Evolutionary conservation across 2,797 vertebrate genomes (phyloP).

Genomic region (Darevskia nairensis): DNA sequence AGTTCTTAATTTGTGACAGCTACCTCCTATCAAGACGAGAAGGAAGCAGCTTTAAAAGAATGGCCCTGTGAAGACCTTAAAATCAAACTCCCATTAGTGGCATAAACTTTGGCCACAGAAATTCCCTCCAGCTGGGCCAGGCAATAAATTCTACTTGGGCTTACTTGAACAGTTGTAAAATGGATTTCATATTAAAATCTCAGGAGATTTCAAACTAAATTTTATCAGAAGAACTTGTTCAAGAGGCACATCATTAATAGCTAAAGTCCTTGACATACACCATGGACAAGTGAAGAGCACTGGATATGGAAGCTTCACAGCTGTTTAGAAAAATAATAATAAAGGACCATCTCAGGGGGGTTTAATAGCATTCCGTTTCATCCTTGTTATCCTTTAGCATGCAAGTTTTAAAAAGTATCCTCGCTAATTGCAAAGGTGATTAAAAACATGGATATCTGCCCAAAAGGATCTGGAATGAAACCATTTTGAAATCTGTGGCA

Average conservation of each 20-base stretch:
- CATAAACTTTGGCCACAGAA: constrained; percentile 30
- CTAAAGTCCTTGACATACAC: background rate
- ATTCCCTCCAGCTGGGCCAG: constrained; percentile 11
- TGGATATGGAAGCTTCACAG: background rate
- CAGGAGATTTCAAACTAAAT: constrained; percentile 12
- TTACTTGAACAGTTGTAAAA: background rate
- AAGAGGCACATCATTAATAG: background rate
- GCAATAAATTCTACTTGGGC: constrained; percentile 11
- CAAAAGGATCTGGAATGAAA: background rate
- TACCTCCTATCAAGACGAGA: constrained; percentile 51
- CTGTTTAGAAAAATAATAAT: constrained; percentile 1
- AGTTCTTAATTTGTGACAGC: constrained; percentile 51
- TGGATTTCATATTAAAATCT: background rate
- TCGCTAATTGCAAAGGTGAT: background rate
- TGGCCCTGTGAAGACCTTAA: constrained; percentile 35
- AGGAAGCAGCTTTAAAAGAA: constrained; percentile 50
- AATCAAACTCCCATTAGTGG: constrained; percentile 44
- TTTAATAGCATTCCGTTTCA: background rate
- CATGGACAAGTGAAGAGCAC: background rate
- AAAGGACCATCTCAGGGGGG: background rate
- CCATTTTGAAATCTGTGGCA: background rate
- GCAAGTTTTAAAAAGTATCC: background rate
- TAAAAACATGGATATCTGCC: background rate
- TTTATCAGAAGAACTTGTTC: background rate
- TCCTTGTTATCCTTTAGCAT: background rate